phyloP scores from a whole-genome alignment of 1,140 invertebrate species.

The Coenobita brevimanus region DNA sequence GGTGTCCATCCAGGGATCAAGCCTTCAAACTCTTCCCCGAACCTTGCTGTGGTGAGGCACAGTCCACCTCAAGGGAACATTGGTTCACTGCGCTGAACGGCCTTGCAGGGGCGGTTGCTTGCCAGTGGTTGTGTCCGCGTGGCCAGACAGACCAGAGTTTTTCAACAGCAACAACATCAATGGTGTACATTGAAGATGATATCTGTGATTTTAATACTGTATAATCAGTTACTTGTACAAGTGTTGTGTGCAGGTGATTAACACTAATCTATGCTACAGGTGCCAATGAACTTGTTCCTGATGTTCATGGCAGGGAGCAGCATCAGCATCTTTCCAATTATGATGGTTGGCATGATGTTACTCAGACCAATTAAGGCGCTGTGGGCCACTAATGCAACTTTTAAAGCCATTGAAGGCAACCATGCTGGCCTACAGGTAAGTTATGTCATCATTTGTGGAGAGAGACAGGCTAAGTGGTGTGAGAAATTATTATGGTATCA shows the following conservation, averaged over 20 bases:
- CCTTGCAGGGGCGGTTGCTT: no score
- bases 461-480: no score
- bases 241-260: neutral
- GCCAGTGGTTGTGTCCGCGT: no score
- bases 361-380: conserved; percentile 96
- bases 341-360: conserved; percentile 99
- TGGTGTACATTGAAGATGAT: no score
- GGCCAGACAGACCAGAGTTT: no score
- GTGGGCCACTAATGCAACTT: conserved; percentile 90
- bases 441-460: neutral
- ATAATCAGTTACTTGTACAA: neutral
- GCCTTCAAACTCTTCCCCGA: no score
- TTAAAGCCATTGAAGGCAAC: conserved; percentile 96
- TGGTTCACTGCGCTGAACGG: no score
- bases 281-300: conserved; percentile 99
- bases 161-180: no score
- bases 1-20: no score
- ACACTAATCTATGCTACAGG: conserved; percentile 72
- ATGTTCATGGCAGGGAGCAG: conserved; percentile 99
- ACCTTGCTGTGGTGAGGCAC: no score
- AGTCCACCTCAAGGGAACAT: no score
- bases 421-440: conserved; percentile 78
- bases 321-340: conserved; percentile 99
- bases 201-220: no score
- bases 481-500: neutral